Conservation (phyloP, 2,113 vertebrate genomes). For the Phyllostomus discolor region DNA sequence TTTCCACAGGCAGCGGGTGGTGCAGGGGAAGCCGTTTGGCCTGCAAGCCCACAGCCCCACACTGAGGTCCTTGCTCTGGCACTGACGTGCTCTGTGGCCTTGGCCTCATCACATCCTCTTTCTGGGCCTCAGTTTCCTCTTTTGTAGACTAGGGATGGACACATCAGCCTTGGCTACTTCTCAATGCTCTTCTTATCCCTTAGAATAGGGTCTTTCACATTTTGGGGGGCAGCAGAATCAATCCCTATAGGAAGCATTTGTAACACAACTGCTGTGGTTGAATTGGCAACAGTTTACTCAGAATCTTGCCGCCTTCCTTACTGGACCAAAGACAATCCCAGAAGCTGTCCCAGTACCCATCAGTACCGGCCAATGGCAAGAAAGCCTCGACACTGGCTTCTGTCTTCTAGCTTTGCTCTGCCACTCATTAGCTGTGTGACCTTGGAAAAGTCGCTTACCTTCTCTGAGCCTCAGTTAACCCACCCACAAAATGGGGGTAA, state of each 20-base stretch:
- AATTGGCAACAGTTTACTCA: not conserved
- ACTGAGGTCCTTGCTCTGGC: not conserved
- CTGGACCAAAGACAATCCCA: not conserved
- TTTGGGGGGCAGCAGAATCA: not conserved
- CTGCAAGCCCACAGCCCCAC: not conserved
- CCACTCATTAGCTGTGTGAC: not conserved
- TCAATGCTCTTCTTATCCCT: not conserved
- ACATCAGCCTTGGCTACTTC: not conserved
- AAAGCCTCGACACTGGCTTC: not conserved
- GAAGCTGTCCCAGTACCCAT: not conserved
- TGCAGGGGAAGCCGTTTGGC: not conserved
- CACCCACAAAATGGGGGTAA: not conserved
- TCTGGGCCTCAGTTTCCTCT: not conserved
- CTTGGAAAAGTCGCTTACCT: slow-evolving; percentile 6
- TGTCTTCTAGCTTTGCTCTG: not conserved
- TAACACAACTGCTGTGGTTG: not conserved
- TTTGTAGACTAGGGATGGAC: not conserved
- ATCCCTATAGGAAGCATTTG: not conserved
- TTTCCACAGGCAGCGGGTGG: not conserved
- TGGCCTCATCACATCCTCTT: not conserved
- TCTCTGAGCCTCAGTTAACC: not conserved
- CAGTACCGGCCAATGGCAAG: not conserved
- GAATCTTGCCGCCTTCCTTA: not conserved
- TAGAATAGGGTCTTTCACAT: not conserved
- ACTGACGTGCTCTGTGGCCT: not conserved